phyloP scores from a whole-genome alignment of 2,113 vertebrate species.

The Leptosomus discolor region DNA sequence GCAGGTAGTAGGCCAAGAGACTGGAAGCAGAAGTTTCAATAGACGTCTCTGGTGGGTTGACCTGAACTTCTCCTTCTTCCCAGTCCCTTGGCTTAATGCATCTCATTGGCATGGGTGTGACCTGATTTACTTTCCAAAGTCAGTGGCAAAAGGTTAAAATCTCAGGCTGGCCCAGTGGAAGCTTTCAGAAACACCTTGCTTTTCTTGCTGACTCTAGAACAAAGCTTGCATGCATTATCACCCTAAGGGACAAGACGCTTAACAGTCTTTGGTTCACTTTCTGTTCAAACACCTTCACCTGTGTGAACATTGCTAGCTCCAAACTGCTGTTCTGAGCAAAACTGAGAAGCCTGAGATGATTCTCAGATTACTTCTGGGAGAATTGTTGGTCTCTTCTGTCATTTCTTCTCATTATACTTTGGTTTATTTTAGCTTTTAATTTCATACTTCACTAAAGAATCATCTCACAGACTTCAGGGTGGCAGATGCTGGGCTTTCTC shows the following conservation, averaged over 20 bases:
- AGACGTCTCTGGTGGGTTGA: not conserved
- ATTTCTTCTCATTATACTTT: not conserved
- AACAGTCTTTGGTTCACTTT: not conserved
- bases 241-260: not conserved
- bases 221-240: not conserved
- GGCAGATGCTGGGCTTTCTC: not conserved
- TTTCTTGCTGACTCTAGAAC: not conserved
- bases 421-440: not conserved
- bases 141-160: not conserved
- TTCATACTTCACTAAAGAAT: not conserved
- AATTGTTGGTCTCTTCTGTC: not conserved
- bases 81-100: not conserved
- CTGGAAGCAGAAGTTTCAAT: not conserved
- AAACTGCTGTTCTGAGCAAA: not conserved
- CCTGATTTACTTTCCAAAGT: not conserved
- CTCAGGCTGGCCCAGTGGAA: not conserved
- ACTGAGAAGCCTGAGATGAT: not conserved
- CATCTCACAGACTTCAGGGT: not conserved
- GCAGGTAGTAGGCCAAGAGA: not conserved
- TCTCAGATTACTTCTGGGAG: not conserved
- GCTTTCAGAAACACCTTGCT: not conserved
- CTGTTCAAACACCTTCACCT: not conserved
- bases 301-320: not conserved
- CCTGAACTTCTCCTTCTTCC: not conserved
- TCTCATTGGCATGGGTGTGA: not conserved